These are phyloP conservation scores for Ellobius talpinus DNA, from an alignment of 2,113 vertebrate genomes.

Conservation along the genomic window DNA sequence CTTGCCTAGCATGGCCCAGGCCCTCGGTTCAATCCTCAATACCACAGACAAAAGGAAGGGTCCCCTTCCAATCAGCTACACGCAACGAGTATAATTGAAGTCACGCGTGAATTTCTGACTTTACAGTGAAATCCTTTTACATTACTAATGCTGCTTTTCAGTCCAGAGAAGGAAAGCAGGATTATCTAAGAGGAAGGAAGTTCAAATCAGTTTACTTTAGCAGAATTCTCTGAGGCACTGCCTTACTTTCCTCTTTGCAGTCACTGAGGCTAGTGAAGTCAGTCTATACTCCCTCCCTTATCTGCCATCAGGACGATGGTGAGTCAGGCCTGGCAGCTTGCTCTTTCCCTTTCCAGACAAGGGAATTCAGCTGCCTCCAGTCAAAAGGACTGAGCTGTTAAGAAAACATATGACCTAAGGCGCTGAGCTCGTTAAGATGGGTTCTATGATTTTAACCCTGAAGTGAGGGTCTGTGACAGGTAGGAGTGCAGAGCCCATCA, in stretches of 20 bases:
- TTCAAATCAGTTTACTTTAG: slow-evolving; percentile 2
- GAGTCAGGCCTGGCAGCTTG: slow-evolving; percentile 38
- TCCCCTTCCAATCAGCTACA: not conserved
- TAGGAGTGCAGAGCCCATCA: not conserved
- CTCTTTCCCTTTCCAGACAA: slow-evolving; percentile 11
- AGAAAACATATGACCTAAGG: not conserved
- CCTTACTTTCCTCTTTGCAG: slow-evolving; percentile 32
- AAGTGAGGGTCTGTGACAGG: not conserved
- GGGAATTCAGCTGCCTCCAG: not conserved
- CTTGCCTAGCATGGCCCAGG: not conserved
- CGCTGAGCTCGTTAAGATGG: not conserved
- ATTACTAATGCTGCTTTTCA: not conserved
- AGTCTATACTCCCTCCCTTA: slow-evolving; percentile 16
- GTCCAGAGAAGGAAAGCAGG: not conserved
- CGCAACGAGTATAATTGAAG: not conserved
- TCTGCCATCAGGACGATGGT: not conserved
- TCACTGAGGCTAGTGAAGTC: not conserved
- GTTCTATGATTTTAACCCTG: slow-evolving; percentile 16
- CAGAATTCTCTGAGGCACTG: not conserved
- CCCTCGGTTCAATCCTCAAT: not conserved
- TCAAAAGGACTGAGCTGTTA: slow-evolving; percentile 17
- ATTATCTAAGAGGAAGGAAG: too few species aligned
- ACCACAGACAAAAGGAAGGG: not conserved
- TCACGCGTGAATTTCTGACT: slow-evolving; percentile 30
- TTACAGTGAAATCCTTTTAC: slow-evolving; percentile 6